Evolutionary conservation across 2,888 invertebrate genomes (phyloP).

Genomic region (Ptychoptera contaminata): DNA sequence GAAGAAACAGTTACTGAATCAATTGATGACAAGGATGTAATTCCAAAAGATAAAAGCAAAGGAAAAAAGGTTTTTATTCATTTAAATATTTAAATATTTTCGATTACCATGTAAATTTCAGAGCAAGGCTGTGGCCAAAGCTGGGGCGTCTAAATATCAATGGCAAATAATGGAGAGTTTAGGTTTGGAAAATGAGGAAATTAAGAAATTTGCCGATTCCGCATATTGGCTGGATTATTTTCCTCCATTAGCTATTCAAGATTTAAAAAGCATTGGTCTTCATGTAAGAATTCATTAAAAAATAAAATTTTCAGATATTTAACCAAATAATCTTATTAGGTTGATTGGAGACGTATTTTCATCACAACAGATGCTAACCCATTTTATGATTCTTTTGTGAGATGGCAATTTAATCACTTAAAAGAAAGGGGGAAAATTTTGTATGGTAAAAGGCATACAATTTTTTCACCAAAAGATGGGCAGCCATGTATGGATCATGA

Average conservation of each 20-base stretch:
- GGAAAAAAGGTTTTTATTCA: conserved; percentile 55
- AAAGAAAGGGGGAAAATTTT: conserved; percentile 77
- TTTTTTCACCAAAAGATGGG: conserved; percentile 89
- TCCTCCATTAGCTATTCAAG: conserved; percentile 74
- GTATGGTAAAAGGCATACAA: conserved; percentile 93
- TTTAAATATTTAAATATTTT: background rate
- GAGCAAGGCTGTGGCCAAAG: conserved; percentile 90
- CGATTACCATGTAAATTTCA: conserved; percentile 24
- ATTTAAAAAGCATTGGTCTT: conserved; percentile 77
- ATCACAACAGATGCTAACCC: conserved; percentile 97
- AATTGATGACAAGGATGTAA: conserved; percentile 38
- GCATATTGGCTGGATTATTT: conserved; percentile 94
- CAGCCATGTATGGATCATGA: conserved; percentile 99
- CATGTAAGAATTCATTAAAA: conserved; percentile 44
- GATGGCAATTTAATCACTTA: conserved; percentile 88
- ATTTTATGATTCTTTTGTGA: conserved; percentile 92
- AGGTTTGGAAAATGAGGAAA: conserved; percentile 81
- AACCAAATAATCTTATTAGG: conserved; percentile 34
- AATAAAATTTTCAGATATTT: background rate
- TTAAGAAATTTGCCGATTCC: conserved; percentile 78
- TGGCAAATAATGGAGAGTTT: conserved; percentile 98
- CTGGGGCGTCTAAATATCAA: conserved; percentile 79
- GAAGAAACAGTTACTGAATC: conserved; percentile 28
- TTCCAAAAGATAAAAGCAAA: conserved; percentile 71
- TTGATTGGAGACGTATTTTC: conserved; percentile 97